A percentile compares a stretch with the other conserved stretches of the same genome.
phyloP scores from a whole-genome alignment of 2,113 vertebrate species.

The Seriola dumerili region DNA sequence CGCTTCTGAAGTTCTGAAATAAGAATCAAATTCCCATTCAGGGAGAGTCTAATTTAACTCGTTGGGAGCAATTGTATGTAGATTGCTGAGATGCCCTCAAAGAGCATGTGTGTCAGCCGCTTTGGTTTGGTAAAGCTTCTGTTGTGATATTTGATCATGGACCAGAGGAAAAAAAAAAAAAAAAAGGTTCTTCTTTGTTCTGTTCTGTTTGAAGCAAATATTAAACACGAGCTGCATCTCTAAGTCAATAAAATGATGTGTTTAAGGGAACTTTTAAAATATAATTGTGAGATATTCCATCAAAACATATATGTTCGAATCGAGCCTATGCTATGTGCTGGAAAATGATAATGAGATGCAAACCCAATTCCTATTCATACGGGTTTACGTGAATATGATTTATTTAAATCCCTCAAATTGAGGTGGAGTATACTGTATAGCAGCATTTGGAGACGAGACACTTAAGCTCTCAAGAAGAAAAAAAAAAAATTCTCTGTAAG shows the following conservation, averaged over 20 bases:
- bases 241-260: background rate
- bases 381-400: conserved; percentile 10
- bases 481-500: background rate
- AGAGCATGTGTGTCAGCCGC: conserved; percentile 40
- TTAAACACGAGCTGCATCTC: background rate
- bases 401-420: conserved; percentile 13
- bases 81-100: conserved; percentile 53
- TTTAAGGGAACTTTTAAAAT: background rate
- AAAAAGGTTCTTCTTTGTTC: background rate
- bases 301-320: conserved; percentile 5
- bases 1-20: conserved; percentile 79
- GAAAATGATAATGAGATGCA: conserved; percentile 6
- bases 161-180: background rate
- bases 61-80: conserved; percentile 40
- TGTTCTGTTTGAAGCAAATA: background rate
- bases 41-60: conserved; percentile 77
- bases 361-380: conserved; percentile 2
- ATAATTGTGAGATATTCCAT: background rate
- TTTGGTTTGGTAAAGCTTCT: conserved; percentile 18
- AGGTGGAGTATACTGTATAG: background rate
- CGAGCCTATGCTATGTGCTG: background rate
- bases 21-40: conserved; percentile 76
- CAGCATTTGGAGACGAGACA: conserved; percentile 31
- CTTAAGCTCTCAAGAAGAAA: conserved; percentile 21
- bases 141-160: conserved; percentile 34